Conservation (phyloP, 2,113 vertebrate species). For the Ahaetulla prasina region DNA sequence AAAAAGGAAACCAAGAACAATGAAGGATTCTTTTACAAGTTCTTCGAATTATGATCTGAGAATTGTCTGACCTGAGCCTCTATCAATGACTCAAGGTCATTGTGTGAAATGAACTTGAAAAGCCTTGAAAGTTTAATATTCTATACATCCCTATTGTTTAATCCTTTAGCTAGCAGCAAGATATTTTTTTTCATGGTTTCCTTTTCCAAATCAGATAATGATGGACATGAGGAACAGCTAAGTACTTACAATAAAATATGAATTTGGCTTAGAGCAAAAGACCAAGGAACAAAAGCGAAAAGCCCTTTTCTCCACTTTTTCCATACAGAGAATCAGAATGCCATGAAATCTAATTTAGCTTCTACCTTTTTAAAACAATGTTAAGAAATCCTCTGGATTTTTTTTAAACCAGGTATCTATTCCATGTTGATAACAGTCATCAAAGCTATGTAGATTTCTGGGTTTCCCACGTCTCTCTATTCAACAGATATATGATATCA, state of each 20-base stretch:
- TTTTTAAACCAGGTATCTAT: neutral
- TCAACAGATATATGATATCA: neutral
- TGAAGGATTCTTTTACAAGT: neutral
- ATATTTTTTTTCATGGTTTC: neutral
- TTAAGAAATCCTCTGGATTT: neutral
- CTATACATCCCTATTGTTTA: neutral
- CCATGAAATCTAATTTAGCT: neutral
- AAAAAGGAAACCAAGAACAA: neutral
- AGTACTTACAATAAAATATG: neutral
- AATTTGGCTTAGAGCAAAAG: neutral
- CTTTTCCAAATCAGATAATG: neutral
- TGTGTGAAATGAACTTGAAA: neutral
- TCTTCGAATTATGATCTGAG: neutral
- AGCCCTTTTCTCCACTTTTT: neutral
- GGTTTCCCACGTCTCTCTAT: neutral
- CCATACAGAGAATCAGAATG: neutral
- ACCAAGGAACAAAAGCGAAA: neutral
- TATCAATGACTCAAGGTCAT: neutral
- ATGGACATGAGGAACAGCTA: neutral
- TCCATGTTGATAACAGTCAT: neutral
- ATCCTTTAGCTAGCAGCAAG: neutral
- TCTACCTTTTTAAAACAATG: neutral
- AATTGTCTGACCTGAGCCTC: no score
- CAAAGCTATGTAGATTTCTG: conserved; percentile 11
- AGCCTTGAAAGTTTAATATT: neutral